Conservation (phyloP, 1,140 invertebrate genomes). For the Laupala kohalensis region DNA sequence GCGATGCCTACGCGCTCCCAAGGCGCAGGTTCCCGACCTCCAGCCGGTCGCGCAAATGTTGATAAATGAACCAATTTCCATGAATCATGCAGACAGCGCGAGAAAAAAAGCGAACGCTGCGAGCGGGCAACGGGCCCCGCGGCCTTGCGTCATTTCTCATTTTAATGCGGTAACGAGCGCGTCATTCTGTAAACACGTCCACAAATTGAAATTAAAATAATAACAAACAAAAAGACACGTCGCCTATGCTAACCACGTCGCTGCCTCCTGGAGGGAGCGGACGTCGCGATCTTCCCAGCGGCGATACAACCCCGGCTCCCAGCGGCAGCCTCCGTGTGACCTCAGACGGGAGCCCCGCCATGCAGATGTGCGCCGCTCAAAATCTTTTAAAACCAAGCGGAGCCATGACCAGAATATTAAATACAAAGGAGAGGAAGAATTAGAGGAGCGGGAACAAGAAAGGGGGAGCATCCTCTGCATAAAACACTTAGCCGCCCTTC, state of each 20-base stretch:
- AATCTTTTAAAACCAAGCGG: slow-evolving; percentile 7
- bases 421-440: neutral
- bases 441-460: neutral
- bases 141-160: neutral
- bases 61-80: neutral
- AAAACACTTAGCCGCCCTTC: neutral
- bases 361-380: slow-evolving; percentile 4
- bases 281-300: neutral
- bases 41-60: neutral
- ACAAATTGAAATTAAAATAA: neutral
- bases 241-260: neutral
- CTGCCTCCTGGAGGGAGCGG: neutral
- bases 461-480: neutral
- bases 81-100: neutral
- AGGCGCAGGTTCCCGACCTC: neutral
- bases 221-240: neutral
- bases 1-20: neutral
- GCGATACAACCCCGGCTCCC: too few species aligned
- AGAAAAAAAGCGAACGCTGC: neutral
- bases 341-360: neutral
- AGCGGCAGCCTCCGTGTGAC: too few species aligned
- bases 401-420: slow-evolving; percentile 8
- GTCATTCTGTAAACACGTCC: neutral
- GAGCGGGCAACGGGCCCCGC: too few species aligned
- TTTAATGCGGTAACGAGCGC: neutral